These are phyloP conservation scores for Anguilla rostrata DNA, from an alignment of 2,113 vertebrate species.

Conservation along the genomic window DNA sequence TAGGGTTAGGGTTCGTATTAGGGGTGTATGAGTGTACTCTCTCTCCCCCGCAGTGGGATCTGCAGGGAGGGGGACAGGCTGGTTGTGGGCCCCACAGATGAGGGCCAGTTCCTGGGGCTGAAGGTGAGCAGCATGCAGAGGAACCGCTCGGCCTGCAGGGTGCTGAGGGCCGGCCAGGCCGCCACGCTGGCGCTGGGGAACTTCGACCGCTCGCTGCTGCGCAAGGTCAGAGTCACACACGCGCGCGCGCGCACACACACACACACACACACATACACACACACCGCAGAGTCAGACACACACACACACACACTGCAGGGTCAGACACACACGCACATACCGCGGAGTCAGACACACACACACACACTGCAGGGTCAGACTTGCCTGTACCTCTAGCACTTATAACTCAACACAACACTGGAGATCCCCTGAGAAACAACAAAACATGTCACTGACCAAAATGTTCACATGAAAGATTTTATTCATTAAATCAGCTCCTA, in stretches of 20 bases:
- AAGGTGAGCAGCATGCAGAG: constrained; percentile 94
- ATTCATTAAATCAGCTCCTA: too few species aligned
- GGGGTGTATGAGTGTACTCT: constrained; percentile 22
- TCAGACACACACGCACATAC: too few species aligned
- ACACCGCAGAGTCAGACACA: too few species aligned
- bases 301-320: too few species aligned
- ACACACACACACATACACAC: too few species aligned
- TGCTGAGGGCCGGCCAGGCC: constrained; percentile 85
- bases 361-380: too few species aligned
- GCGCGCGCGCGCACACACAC: constrained; percentile 18
- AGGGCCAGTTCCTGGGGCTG: constrained; percentile 85
- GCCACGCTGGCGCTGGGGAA: constrained; percentile 77
- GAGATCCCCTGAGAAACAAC: too few species aligned
- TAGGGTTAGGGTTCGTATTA: background rate
- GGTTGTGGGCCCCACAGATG: constrained; percentile 90
- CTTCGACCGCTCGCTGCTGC: constrained; percentile 77
- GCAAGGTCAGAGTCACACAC: constrained; percentile 70
- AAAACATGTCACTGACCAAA: too few species aligned
- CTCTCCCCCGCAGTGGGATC: constrained; percentile 76
- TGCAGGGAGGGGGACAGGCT: constrained; percentile 91
- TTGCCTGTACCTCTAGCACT: too few species aligned
- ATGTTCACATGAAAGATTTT: too few species aligned
- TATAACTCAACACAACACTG: too few species aligned
- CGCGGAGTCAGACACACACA: too few species aligned
- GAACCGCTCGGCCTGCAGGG: constrained; percentile 90